Percentiles rank a stretch among this genome's conserved stretches.
Conservation (phyloP, 2,797 vertebrate genomes). For the Danio jaintianensis region DNA sequence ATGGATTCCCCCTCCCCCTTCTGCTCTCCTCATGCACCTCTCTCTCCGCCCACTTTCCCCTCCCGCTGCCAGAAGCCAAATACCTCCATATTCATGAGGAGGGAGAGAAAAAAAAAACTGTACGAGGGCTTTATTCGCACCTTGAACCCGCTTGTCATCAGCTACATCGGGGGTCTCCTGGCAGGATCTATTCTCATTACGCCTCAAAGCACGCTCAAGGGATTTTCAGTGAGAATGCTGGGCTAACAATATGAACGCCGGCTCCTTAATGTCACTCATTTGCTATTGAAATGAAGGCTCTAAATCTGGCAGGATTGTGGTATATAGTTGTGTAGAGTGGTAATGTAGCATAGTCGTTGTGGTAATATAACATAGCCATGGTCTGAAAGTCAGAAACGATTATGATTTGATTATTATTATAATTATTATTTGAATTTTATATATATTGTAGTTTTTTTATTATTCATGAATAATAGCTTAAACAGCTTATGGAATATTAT, state of each 20-base stretch:
- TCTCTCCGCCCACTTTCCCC: constrained; percentile 51
- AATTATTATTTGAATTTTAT: no score
- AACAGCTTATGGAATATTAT: no score
- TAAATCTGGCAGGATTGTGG: not conserved
- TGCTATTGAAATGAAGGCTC: not conserved
- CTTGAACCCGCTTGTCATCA: constrained; percentile 52
- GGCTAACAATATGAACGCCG: constrained; percentile 2
- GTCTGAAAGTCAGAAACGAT: not conserved
- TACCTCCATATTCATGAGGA: constrained; percentile 73
- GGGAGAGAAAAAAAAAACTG: constrained; percentile 41
- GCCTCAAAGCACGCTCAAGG: constrained; percentile 29
- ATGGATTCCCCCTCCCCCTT: constrained; percentile 61
- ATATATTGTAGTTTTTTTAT: not conserved
- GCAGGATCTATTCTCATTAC: constrained; percentile 27
- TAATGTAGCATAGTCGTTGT: not conserved
- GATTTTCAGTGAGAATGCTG: constrained; percentile 10
- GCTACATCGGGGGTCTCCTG: constrained; percentile 33
- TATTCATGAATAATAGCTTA: not conserved
- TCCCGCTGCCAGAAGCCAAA: constrained; percentile 42
- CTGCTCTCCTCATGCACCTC: constrained; percentile 55
- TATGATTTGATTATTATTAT: no score
- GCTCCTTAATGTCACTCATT: constrained; percentile 23
- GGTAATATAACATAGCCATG: not conserved
- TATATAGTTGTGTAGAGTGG: not conserved
- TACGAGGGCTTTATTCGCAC: constrained; percentile 56